Evolutionary conservation across 2,113 vertebrate genomes (phyloP).

Genomic region (Pardalotus punctatus): DNA sequence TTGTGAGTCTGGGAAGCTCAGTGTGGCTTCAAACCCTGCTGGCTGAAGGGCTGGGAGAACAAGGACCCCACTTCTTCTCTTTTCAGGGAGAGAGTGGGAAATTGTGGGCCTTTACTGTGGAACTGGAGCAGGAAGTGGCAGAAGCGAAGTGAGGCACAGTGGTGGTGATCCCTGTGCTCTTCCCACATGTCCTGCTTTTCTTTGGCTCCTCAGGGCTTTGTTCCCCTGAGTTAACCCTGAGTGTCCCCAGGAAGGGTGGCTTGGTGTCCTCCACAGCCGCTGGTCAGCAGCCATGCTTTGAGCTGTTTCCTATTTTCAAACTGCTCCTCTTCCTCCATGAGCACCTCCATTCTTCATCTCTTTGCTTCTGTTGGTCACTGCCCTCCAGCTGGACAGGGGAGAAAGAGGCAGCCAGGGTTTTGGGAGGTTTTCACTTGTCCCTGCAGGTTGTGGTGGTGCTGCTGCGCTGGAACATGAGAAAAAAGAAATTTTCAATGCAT

Average conservation of each 20-base stretch:
- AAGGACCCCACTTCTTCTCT: not conserved
- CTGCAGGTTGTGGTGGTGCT: not conserved
- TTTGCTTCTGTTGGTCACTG: not conserved
- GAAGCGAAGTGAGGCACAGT: rapidly evolving
- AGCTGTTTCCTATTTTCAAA: not conserved
- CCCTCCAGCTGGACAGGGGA: not conserved
- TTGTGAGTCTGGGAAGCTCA: rapidly evolving
- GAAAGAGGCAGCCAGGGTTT: not conserved
- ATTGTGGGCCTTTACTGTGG: rapidly evolving
- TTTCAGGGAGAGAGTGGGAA: not conserved
- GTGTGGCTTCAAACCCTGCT: rapidly evolving
- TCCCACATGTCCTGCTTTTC: rapidly evolving
- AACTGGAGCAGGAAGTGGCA: not conserved
- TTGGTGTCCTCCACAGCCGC: not conserved
- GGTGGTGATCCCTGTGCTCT: not conserved
- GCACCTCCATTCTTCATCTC: not conserved
- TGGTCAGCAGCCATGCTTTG: rapidly evolving
- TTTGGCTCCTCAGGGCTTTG: not conserved
- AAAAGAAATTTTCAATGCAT: not conserved
- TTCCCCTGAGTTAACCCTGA: not conserved
- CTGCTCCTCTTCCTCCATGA: not conserved
- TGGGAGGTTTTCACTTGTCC: not conserved
- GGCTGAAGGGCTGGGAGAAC: not conserved
- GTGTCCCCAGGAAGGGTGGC: not conserved
- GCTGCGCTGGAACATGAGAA: not conserved